Conservation (phyloP, 2,113 vertebrate genomes). For the rat (Rattus norvegicus) region GRCr8 NC_086025.1:134354001-134354500, state of each 20-base stretch:
- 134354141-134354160: no score
- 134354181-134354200: no score
- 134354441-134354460: not conserved
- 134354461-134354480: not conserved
- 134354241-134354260: no score
- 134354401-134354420: not conserved
- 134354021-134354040: not conserved
- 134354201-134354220: no score
- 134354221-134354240: no score
- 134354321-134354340: not conserved
- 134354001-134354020: not conserved
- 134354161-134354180: no score
- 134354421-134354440: not conserved
- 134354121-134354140: no score
- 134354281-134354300: no score
- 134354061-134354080: not conserved
- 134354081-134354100: not conserved
- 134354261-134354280: no score
- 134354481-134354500: not conserved
- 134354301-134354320: not conserved
- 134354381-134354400: not conserved
- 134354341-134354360: rapidly evolving
- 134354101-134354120: not conserved
- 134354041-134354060: not conserved
- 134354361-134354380: no score